These are phyloP conservation scores for Drosophila arizonae DNA, from an alignment of 1,140 invertebrate species.

Conservation along the genomic window DNA sequence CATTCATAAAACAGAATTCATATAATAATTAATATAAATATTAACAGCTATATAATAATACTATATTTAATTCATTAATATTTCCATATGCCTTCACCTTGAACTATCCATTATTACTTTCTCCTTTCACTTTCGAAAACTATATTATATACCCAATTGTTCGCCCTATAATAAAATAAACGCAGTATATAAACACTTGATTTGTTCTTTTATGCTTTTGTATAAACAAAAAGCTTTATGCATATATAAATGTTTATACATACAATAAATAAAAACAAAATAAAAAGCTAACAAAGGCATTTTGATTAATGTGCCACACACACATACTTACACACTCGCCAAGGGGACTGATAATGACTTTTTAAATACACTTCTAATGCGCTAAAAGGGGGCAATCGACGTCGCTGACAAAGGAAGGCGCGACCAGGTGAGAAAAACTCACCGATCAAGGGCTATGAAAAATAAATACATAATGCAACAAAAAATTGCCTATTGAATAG, in stretches of 20 bases:
- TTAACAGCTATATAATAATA: too few relatives aligned
- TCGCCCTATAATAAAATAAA: too few relatives aligned
- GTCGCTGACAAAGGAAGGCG: constrained; percentile 47
- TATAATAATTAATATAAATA: too few relatives aligned
- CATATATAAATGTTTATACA: background rate
- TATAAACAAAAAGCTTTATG: constrained; percentile 25
- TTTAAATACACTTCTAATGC: constrained; percentile 77
- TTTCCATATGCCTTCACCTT: too few relatives aligned
- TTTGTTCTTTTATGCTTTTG: constrained; percentile 12
- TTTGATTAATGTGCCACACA: constrained; percentile 43
- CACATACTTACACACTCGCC: constrained; percentile 9
- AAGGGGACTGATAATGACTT: constrained; percentile 70
- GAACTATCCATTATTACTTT: too few relatives aligned
- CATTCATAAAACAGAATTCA: too few relatives aligned
- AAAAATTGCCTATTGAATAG: constrained; percentile 70
- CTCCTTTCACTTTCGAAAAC: background rate
- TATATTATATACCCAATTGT: background rate
- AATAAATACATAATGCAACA: background rate
- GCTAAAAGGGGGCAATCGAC: constrained; percentile 69
- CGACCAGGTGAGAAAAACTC: constrained; percentile 40
- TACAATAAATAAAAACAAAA: constrained; percentile 25
- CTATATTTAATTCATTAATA: too few relatives aligned
- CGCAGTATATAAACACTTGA: constrained; percentile 3
- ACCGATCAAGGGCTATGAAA: constrained; percentile 22
- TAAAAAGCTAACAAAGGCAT: constrained; percentile 24